phyloP scores from a whole-genome alignment of 2,888 invertebrate species.

The Lepidocyrtinus sp. region DNA sequence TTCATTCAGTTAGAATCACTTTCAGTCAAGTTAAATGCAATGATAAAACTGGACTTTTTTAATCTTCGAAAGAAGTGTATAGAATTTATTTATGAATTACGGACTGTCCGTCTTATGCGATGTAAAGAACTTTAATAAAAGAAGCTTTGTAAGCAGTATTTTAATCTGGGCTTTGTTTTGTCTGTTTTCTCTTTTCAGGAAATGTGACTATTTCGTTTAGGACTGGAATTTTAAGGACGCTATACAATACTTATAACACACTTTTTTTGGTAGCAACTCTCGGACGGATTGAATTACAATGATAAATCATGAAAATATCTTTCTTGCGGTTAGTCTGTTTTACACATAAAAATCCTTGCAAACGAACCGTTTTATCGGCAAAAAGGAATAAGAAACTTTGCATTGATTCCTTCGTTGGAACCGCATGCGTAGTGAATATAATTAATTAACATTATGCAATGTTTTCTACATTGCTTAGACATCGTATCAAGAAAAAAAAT shows the following conservation, averaged over 20 bases:
- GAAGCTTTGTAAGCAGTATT: too few species aligned
- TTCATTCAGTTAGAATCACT: too few species aligned
- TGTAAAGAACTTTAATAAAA: too few species aligned
- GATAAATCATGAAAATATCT: not conserved
- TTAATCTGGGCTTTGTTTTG: constrained; percentile 11
- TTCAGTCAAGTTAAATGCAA: too few species aligned
- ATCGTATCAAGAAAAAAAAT: not conserved
- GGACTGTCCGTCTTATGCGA: too few species aligned
- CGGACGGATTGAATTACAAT: constrained; percentile 13
- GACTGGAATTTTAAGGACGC: constrained; percentile 42
- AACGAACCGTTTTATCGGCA: too few species aligned
- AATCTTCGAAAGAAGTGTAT: too few species aligned
- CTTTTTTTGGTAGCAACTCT: constrained; percentile 2
- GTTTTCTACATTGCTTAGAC: not conserved
- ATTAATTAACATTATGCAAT: not conserved
- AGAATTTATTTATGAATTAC: too few species aligned
- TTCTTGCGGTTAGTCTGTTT: too few species aligned
- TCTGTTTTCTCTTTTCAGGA: constrained; percentile 32
- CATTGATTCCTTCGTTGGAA: not conserved
- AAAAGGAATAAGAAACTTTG: too few species aligned
- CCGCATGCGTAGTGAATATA: not conserved
- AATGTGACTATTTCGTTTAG: constrained; percentile 57
- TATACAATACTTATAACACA: constrained; percentile 7
- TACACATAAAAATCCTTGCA: too few species aligned
- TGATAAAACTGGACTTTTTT: too few species aligned